Conservation (phyloP, 2,797 vertebrate genomes). For the Platalea minor region DNA sequence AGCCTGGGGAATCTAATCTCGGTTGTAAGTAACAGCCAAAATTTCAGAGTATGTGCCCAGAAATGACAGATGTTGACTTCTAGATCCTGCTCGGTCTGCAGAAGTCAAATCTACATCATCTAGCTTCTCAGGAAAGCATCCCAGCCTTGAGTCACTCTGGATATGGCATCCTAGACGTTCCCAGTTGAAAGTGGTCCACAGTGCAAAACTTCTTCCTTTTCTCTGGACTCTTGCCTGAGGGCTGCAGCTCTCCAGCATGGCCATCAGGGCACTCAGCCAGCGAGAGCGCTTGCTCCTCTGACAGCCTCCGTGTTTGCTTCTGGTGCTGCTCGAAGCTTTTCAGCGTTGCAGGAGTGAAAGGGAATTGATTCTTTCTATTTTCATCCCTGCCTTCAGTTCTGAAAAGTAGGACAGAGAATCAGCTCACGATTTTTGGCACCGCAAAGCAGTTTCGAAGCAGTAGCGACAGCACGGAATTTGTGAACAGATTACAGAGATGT, state of each 20-base stretch:
- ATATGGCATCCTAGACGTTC: background rate
- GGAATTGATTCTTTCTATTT: slow-evolving; percentile 60
- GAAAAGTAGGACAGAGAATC: slow-evolving; percentile 56
- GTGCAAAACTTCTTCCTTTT: background rate
- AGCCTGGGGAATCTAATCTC: background rate
- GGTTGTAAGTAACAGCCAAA: background rate
- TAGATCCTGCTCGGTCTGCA: background rate
- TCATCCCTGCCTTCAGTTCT: slow-evolving; percentile 19
- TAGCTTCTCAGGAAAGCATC: background rate
- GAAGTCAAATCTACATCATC: background rate
- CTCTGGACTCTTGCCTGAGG: fast-evolving
- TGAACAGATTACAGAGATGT: slow-evolving; percentile 25
- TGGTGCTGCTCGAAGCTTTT: background rate
- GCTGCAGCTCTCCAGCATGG: background rate
- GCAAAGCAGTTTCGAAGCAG: background rate
- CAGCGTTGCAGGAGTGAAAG: background rate
- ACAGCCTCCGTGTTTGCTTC: background rate
- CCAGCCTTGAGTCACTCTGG: background rate
- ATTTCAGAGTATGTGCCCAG: background rate
- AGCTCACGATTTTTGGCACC: slow-evolving; percentile 58
- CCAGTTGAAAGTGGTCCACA: background rate
- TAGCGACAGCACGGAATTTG: background rate
- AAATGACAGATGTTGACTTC: background rate
- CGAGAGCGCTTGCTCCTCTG: background rate
- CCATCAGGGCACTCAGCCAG: background rate